Evolutionary conservation across 2,113 vertebrate species (phyloP).

Genomic region (Pteropus alecto): DNA sequence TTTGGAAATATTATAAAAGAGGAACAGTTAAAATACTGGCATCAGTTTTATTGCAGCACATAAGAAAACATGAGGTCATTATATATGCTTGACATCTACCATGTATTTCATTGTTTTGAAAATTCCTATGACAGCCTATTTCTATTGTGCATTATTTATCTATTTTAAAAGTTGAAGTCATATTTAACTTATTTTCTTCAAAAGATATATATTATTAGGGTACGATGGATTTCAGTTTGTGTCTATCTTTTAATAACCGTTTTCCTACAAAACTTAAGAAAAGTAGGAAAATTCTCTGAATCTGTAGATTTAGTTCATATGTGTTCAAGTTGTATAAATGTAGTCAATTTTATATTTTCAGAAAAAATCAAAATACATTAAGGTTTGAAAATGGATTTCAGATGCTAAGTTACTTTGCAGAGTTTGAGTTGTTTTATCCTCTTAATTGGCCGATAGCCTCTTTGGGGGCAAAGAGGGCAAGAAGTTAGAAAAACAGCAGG

Average conservation of each 20-base stretch:
- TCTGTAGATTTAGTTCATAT: neutral
- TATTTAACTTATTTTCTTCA: slow-evolving; percentile 20
- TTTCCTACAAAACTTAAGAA: neutral
- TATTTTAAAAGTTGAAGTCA: neutral
- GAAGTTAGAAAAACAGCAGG: neutral
- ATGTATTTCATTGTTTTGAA: slow-evolving; percentile 19
- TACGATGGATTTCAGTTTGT: neutral
- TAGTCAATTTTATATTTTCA: neutral
- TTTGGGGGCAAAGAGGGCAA: neutral
- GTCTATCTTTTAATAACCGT: neutral
- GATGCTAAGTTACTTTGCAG: neutral
- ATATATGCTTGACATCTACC: neutral
- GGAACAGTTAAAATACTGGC: neutral
- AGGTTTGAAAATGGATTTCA: neutral
- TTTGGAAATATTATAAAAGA: slow-evolving; percentile 31
- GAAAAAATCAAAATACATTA: neutral
- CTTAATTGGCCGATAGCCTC: neutral
- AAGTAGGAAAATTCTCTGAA: neutral
- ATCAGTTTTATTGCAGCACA: neutral
- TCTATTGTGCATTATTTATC: neutral
- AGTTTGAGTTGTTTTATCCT: slow-evolving; percentile 21
- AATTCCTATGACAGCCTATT: neutral
- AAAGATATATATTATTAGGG: neutral
- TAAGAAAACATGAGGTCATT: neutral
- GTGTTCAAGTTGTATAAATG: neutral